Evolutionary conservation across 1,140 invertebrate genomes (phyloP).

Genomic region (Piezodorus guildinii): DNA sequence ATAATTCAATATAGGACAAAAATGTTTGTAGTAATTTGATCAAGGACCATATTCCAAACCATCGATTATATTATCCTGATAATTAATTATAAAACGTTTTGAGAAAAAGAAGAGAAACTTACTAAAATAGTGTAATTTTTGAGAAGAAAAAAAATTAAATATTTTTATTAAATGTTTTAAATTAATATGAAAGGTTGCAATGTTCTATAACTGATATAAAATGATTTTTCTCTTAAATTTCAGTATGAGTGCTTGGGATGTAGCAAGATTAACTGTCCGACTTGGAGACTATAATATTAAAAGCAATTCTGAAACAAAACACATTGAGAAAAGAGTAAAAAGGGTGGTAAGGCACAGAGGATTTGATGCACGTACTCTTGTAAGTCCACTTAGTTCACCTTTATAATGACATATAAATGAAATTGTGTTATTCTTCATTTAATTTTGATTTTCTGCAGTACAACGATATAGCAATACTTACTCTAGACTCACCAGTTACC

Average conservation of each 20-base stretch:
- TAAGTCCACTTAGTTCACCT: slow-evolving; percentile 33
- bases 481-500: slow-evolving; percentile 60
- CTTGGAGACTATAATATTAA: slow-evolving; percentile 74
- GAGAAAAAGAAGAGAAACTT: too few species aligned
- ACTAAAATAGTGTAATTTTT: too few species aligned
- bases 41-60: too few species aligned
- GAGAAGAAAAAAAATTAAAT: too few species aligned
- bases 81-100: too few species aligned
- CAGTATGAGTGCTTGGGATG: slow-evolving; percentile 81
- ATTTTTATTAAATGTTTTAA: too few species aligned
- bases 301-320: slow-evolving; percentile 53
- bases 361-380: slow-evolving; percentile 70
- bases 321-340: slow-evolving; percentile 63
- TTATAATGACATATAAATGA: too few species aligned
- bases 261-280: slow-evolving; percentile 62
- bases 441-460: slow-evolving; percentile 43
- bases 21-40: too few species aligned
- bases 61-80: too few species aligned
- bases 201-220: too few species aligned
- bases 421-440: background rate
- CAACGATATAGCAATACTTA: slow-evolving; percentile 77
- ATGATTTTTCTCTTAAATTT: slow-evolving; percentile 29
- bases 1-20: too few species aligned
- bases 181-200: too few species aligned
- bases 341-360: slow-evolving; percentile 70